A percentile compares a stretch with the other conserved stretches of the same genome.
Evolutionary conservation across 2,113 vertebrate species (phyloP).

Genomic region (Oreochromis spilurus): DNA sequence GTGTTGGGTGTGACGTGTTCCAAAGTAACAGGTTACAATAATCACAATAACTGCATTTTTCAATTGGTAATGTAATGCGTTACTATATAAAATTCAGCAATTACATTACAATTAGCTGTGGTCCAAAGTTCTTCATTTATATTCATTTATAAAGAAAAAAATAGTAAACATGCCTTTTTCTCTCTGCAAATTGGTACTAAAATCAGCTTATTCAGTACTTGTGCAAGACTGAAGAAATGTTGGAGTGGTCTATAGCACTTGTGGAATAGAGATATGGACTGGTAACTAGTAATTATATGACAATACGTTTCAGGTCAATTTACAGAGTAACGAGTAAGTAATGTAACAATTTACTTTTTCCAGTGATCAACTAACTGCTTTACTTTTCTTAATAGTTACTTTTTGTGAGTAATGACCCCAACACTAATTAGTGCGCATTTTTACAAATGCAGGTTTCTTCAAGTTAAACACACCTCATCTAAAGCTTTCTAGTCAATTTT

Average conservation of each 20-base stretch:
- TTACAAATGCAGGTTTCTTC: not conserved
- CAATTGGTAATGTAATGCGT: not conserved
- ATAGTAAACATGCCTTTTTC: not conserved
- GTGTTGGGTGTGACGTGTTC: not conserved
- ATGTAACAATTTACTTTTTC: not conserved
- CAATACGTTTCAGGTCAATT: accelerated
- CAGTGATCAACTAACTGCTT: not conserved
- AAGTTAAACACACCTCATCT: not conserved
- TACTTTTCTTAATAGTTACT: not conserved
- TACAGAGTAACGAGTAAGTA: not conserved
- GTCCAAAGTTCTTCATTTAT: not conserved
- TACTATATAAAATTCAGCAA: not conserved
- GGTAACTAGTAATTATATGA: not conserved
- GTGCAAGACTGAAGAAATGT: not conserved
- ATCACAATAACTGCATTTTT: not conserved
- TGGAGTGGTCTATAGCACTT: not conserved
- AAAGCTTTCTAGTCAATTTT: not conserved
- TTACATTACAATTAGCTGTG: not conserved
- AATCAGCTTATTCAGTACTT: not conserved
- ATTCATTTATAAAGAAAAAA: not conserved
- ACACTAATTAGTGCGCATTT: not conserved
- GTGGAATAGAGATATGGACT: not conserved
- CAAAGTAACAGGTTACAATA: not conserved
- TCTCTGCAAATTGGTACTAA: not conserved
- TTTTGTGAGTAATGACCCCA: not conserved